Percentiles rank a stretch among this genome's conserved stretches.
These are phyloP conservation scores for Plagodis pulveraria DNA, from an alignment of 2,888 invertebrate species.

Conservation along the genomic window DNA sequence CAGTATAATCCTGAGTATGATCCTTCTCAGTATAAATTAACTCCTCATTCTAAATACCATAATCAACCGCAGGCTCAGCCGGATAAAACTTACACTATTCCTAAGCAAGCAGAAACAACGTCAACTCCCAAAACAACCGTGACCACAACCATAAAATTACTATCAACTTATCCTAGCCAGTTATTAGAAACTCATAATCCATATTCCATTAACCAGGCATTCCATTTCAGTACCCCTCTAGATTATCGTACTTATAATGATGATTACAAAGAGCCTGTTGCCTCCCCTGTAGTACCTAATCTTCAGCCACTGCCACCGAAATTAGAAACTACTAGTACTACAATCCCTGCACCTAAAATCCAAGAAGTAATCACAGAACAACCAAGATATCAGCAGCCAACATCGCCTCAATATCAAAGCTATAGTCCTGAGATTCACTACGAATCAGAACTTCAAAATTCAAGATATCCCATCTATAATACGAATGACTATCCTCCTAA, in stretches of 20 bases:
- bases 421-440: slow-evolving; percentile 76
- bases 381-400: slow-evolving; percentile 55
- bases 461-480: slow-evolving; percentile 62
- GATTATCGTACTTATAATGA: slow-evolving; percentile 75
- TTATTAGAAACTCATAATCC: slow-evolving; percentile 79
- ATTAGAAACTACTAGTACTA: slow-evolving; percentile 42
- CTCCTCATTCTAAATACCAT: slow-evolving; percentile 36
- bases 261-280: slow-evolving; percentile 65
- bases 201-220: slow-evolving; percentile 79
- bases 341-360: slow-evolving; percentile 45
- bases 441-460: slow-evolving; percentile 60
- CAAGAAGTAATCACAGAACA: slow-evolving; percentile 58
- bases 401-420: slow-evolving; percentile 67
- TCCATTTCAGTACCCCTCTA: slow-evolving; percentile 77
- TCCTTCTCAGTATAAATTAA: slow-evolving; percentile 53
- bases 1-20: slow-evolving; percentile 55
- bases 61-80: slow-evolving; percentile 39
- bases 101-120: slow-evolving; percentile 56
- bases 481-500: slow-evolving; percentile 58
- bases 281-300: slow-evolving; percentile 48
- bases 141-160: slow-evolving; percentile 61
- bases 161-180: slow-evolving; percentile 71
- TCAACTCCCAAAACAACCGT: slow-evolving; percentile 51
- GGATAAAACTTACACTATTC: slow-evolving; percentile 51
- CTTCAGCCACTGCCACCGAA: slow-evolving; percentile 45